phyloP scores from a whole-genome alignment of 1,140 invertebrate genomes.

The Sycophaga agraensis region DNA sequence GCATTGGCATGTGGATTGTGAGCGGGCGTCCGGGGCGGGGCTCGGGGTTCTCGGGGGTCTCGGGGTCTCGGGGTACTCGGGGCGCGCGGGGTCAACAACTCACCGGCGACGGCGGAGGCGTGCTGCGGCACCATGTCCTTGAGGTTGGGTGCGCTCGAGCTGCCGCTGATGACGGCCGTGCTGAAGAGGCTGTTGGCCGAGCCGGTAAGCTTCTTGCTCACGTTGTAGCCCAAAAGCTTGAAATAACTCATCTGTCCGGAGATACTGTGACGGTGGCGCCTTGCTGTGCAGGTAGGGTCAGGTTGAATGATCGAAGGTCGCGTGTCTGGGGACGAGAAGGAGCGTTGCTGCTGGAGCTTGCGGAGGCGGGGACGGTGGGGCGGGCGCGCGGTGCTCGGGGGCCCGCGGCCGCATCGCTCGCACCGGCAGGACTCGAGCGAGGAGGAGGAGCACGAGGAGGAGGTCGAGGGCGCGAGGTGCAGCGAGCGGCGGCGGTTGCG shows the following conservation, averaged over 20 bases:
- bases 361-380: slow-evolving; percentile 33
- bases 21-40: slow-evolving; percentile 93
- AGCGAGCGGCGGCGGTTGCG: background rate
- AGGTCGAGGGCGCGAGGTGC: background rate
- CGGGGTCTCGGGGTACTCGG: slow-evolving; percentile 84
- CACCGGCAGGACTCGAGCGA: background rate
- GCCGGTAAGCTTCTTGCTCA: slow-evolving; percentile 69
- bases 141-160: slow-evolving; percentile 86
- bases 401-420: slow-evolving; percentile 29
- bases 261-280: slow-evolving; percentile 89
- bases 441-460: background rate
- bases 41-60: slow-evolving; percentile 91
- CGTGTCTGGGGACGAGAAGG: slow-evolving; percentile 57
- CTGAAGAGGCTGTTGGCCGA: slow-evolving; percentile 83
- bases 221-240: slow-evolving; percentile 77
- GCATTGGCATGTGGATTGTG: no score
- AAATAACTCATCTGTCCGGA: slow-evolving; percentile 90
- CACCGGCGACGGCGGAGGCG: slow-evolving; percentile 70
- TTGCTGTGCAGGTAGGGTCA: slow-evolving; percentile 63
- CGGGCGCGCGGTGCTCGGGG: slow-evolving; percentile 28
- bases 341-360: slow-evolving; percentile 51
- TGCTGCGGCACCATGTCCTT: slow-evolving; percentile 79
- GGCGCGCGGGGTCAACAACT: slow-evolving; percentile 58
- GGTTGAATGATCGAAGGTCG: slow-evolving; percentile 60
- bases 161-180: slow-evolving; percentile 91